Evolutionary conservation across 2,797 vertebrate species (phyloP).

Genomic region (Melopsittacus undulatus): DNA sequence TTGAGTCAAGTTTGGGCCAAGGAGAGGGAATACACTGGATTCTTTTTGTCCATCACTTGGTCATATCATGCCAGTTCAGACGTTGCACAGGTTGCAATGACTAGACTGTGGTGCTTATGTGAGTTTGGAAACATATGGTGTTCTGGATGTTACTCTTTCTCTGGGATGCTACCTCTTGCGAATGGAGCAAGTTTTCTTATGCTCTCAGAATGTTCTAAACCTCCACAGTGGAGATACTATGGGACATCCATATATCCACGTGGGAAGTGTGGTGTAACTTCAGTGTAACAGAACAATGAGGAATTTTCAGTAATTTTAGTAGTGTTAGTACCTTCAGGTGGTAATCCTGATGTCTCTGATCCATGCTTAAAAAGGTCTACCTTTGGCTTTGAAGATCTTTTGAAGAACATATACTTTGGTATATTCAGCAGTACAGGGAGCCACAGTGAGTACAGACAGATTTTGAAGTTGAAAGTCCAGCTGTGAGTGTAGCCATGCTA

Average conservation of each 20-base stretch:
- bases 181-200: not conserved
- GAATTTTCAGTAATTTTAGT: not conserved
- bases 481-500: rapidly evolving
- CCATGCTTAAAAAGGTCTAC: not conserved
- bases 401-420: not conserved
- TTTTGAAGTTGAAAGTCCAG: not conserved
- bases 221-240: not conserved
- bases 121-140: rapidly evolving
- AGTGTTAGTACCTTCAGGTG: not conserved
- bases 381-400: not conserved
- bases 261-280: not conserved
- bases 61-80: not conserved
- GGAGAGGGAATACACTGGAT: not conserved
- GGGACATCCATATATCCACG: not conserved
- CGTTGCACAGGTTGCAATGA: not conserved
- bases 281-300: not conserved
- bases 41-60: not conserved
- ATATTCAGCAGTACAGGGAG: not conserved
- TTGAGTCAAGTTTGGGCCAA: not conserved
- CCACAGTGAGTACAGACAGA: not conserved
- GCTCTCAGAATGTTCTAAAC: not conserved
- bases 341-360: not conserved
- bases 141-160: not conserved
- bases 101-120: not conserved
- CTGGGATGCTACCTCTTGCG: not conserved